A percentile compares a stretch with the other conserved stretches of the same genome.
Evolutionary conservation across 2,797 vertebrate genomes (phyloP).

Genomic region (Phoeniculus purpureus): DNA sequence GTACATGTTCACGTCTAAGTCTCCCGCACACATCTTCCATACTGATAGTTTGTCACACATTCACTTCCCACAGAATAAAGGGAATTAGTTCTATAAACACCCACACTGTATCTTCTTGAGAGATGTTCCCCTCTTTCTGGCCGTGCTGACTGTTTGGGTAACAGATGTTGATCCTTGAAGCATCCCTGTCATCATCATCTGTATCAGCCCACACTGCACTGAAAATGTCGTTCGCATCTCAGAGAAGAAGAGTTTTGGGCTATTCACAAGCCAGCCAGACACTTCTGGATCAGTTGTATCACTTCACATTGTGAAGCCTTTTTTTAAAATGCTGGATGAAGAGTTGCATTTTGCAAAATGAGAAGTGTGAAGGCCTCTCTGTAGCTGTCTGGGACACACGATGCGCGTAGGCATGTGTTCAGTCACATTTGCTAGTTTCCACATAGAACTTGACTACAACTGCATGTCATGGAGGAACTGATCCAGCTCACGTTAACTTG

Average conservation of each 20-base stretch:
- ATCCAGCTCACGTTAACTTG: slow-evolving; percentile 38
- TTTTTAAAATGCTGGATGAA: neutral
- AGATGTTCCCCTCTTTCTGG: neutral
- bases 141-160: neutral
- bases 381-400: neutral
- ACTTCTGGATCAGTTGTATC: neutral
- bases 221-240: neutral
- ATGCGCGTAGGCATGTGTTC: neutral
- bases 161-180: neutral
- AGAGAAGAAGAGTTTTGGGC: neutral
- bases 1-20: neutral
- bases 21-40: neutral
- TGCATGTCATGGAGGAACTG: neutral
- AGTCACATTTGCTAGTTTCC: slow-evolving; percentile 20
- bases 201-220: neutral
- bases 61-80: neutral
- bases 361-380: neutral
- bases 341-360: neutral
- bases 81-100: neutral
- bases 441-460: neutral
- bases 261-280: neutral
- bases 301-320: neutral
- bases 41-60: neutral
- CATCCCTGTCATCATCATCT: neutral
- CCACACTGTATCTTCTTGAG: neutral